Percentiles rank a stretch among this genome's conserved stretches.
Evolutionary conservation across 53 echinoderm and acorn worm species (phyloP).

Genomic region (Henricia sp.): DNA sequence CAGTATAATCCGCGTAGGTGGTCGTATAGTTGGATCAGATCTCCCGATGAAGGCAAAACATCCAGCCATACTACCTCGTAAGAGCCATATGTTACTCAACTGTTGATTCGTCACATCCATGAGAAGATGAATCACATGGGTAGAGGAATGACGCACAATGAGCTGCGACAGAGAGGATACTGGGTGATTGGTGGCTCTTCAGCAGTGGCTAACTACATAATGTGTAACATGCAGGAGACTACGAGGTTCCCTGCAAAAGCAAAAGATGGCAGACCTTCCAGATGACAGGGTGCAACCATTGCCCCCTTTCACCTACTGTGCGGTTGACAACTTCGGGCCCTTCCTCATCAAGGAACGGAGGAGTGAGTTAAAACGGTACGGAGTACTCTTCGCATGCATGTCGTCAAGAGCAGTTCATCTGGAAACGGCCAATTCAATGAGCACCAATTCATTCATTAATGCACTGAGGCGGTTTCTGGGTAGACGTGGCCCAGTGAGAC

Average conservation of each 20-base stretch:
- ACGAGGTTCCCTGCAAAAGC: slow-evolving; percentile 7
- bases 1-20: slow-evolving; percentile 38
- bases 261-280: slow-evolving; percentile 54
- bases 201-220: slow-evolving; percentile 16
- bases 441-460: slow-evolving; percentile 50
- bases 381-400: slow-evolving; percentile 62
- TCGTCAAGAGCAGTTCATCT: slow-evolving; percentile 55
- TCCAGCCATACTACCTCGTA: slow-evolving; percentile 27
- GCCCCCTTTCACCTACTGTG: slow-evolving; percentile 35
- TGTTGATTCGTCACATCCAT: slow-evolving; percentile 57
- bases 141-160: slow-evolving; percentile 54
- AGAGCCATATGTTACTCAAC: slow-evolving; percentile 23
- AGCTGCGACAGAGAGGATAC: slow-evolving; percentile 52
- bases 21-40: slow-evolving; percentile 26
- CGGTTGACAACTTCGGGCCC: slow-evolving; percentile 44
- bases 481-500: slow-evolving; percentile 45
- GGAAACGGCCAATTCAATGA: slow-evolving; percentile 47
- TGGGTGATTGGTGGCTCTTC: slow-evolving; percentile 42
- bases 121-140: slow-evolving; percentile 65
- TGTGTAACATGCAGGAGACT: slow-evolving; percentile 11
- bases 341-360: slow-evolving; percentile 38
- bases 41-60: slow-evolving; percentile 8
- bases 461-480: slow-evolving; percentile 47
- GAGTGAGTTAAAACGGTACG: slow-evolving; percentile 38
- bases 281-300: not conserved